phyloP scores from a whole-genome alignment of 2,888 invertebrate species.

The Caenorhabditis zanzibari region DNA sequence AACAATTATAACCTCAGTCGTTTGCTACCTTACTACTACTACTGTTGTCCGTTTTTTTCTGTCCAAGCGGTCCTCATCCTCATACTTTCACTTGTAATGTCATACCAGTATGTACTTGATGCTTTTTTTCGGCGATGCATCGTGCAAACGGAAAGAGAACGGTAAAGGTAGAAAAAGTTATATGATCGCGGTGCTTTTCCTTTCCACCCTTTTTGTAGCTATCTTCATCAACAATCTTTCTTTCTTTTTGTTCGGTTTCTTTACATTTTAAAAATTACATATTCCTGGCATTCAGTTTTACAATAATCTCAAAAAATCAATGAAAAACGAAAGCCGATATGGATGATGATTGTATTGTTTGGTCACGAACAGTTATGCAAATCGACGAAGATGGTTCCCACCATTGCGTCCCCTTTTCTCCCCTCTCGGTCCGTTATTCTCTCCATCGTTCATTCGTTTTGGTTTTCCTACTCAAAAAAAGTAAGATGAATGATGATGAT shows the following conservation, averaged over 20 bases:
- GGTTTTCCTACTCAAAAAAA: slow-evolving; percentile 9
- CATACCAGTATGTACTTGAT: slow-evolving; percentile 63
- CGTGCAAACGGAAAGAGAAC: slow-evolving; percentile 16
- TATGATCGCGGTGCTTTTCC: slow-evolving; percentile 45
- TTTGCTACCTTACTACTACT: not conserved
- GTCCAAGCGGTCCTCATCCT: slow-evolving; percentile 28
- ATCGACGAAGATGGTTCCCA: slow-evolving; percentile 59
- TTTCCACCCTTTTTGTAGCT: not conserved
- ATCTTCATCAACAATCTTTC: not conserved
- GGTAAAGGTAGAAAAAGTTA: slow-evolving; percentile 30
- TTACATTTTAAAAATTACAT: not conserved
- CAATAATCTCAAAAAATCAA: slow-evolving; percentile 6
- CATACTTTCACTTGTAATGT: slow-evolving; percentile 57
- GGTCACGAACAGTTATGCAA: slow-evolving; percentile 64
- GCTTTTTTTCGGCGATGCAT: slow-evolving; percentile 53
- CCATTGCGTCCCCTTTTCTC: slow-evolving; percentile 43
- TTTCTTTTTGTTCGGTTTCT: not conserved
- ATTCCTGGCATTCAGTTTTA: not conserved
- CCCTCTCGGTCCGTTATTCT: slow-evolving; percentile 9
- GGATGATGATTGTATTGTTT: slow-evolving; percentile 62
- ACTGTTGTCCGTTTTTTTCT: slow-evolving; percentile 29
- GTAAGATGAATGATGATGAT: slow-evolving; percentile 7
- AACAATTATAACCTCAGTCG: slow-evolving; percentile 44
- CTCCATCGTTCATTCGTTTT: slow-evolving; percentile 19
- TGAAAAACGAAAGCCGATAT: slow-evolving; percentile 14